Base-by-base conservation (phyloP, 2,113 vertebrate species). In the Circaetus cinerascens region DNA sequence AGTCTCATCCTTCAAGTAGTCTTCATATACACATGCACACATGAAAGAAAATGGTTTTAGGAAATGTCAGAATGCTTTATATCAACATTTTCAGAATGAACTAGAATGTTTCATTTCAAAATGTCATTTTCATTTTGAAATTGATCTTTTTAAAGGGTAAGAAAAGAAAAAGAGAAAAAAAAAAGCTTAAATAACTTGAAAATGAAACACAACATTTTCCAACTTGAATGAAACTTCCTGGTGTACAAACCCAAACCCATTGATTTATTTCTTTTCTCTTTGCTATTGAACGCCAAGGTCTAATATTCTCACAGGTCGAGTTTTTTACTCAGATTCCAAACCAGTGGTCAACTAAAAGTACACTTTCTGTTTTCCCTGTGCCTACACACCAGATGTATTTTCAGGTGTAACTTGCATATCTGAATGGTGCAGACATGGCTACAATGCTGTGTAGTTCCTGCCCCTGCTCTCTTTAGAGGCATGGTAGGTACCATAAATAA, bases 51-150 rank as follows among this genome's bases (percentile, higher is more conserved):
- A 96, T 94, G 91, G 72, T 86, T 95, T 97, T 92, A 96, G 91
- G 95, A 97, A 96, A 96, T 97, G 96, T 97, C 95, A 96, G 82
- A 94, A 97, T 88, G 83, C 55, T 94, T 95, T 94, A 95, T 92
- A 96, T 91, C 93, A 97, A 94, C 91, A 97, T 94, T 95, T 95
- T 91, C 55, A 80, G 86, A 92, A 97, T 86, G 59, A 73, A 95
- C 83, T 91, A 81, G 83, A 96, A 96, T 79, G 83, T 96, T 96
- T 86, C 79, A 84, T 97, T 95, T 96, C 86, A 92, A 95, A 96
- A 97, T 96, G 96, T 95, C 95, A 96, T 96, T 97, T 96, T 91
- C 93, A 94, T 96, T 95, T 96, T 92, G 41, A 91, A 97, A 96
- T 96, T 96, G 96, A 96, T 97, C 93, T 88, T 96, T 96, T 83